Evolutionary conservation across 2,797 vertebrate genomes (phyloP).

Genomic region (Aeoliscus strigatus): DNA sequence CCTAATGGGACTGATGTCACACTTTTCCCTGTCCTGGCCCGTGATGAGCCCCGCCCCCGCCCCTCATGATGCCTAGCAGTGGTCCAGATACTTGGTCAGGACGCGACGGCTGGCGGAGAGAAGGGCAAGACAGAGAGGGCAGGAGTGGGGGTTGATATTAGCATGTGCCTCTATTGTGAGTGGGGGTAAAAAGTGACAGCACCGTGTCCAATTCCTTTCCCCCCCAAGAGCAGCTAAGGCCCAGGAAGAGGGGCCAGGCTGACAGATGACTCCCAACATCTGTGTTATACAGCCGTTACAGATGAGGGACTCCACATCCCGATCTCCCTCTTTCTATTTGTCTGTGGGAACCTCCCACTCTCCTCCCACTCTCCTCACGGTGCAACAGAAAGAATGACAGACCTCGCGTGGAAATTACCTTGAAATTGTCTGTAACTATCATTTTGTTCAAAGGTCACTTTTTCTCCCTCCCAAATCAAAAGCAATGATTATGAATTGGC

Average conservation of each 20-base stretch:
- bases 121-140: slow-evolving; percentile 63
- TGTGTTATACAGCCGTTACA: slow-evolving; percentile 98
- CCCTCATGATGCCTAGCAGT: slow-evolving; percentile 56
- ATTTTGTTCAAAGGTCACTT: slow-evolving; percentile 59
- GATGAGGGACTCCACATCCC: slow-evolving; percentile 85
- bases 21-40: slow-evolving; percentile 72
- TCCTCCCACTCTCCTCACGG: slow-evolving; percentile 60
- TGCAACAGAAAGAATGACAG: slow-evolving; percentile 60
- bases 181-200: slow-evolving; percentile 97
- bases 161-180: slow-evolving; percentile 97
- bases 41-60: slow-evolving; percentile 26
- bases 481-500: slow-evolving; percentile 60
- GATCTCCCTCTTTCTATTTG: slow-evolving; percentile 60
- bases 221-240: slow-evolving; percentile 91
- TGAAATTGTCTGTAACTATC: slow-evolving; percentile 66
- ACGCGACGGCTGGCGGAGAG: slow-evolving; percentile 84
- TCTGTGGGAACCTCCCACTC: slow-evolving; percentile 64
- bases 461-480: slow-evolving; percentile 50
- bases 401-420: slow-evolving; percentile 70
- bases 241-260: slow-evolving; percentile 93
- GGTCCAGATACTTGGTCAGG: slow-evolving; percentile 88
- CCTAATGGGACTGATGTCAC: slow-evolving; percentile 93
- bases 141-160: slow-evolving; percentile 80
- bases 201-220: slow-evolving; percentile 99
- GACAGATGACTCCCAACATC: slow-evolving; percentile 99